Percentiles rank a stretch among this genome's conserved stretches.
Evolutionary conservation across 2,113 vertebrate species (phyloP).

Genomic region (Alethe castanea): DNA sequence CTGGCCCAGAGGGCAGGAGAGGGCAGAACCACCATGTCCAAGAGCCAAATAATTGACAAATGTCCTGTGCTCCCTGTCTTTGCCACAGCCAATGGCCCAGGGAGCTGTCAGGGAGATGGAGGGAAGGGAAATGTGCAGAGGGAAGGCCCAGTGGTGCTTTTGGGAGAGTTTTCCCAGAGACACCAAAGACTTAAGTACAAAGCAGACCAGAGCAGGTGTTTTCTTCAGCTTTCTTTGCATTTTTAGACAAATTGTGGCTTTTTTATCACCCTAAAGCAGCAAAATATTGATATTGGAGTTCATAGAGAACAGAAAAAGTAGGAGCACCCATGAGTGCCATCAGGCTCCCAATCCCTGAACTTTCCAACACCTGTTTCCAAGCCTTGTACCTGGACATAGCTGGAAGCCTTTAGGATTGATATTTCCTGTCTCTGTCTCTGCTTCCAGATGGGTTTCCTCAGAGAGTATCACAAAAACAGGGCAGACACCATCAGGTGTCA

Average conservation of each 20-base stretch:
- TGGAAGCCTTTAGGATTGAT: not conserved
- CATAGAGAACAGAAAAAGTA: not conserved
- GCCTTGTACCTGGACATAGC: not conserved
- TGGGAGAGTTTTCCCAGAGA: not conserved
- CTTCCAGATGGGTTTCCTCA: not conserved
- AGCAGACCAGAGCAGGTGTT: not conserved
- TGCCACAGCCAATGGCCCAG: not conserved
- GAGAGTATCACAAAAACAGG: not conserved
- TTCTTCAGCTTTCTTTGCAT: not conserved
- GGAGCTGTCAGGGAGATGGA: not conserved
- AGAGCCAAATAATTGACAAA: not conserved
- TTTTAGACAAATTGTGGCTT: not conserved
- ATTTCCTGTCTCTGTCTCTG: not conserved
- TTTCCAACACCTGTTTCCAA: not conserved
- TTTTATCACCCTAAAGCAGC: not conserved
- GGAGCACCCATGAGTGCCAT: not conserved
- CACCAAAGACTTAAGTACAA: not conserved
- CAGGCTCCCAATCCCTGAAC: not conserved
- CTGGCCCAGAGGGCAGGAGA: not conserved
- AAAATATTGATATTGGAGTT: not conserved
- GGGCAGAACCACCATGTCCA: not conserved
- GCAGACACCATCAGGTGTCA: not conserved
- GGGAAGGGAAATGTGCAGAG: not conserved
- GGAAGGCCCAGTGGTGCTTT: not conserved
- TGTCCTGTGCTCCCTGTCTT: not conserved